These are phyloP conservation scores for Ianthella basta DNA, from an alignment of 37 sponge, comb jelly and placozoan species.

Conservation along the genomic window DNA sequence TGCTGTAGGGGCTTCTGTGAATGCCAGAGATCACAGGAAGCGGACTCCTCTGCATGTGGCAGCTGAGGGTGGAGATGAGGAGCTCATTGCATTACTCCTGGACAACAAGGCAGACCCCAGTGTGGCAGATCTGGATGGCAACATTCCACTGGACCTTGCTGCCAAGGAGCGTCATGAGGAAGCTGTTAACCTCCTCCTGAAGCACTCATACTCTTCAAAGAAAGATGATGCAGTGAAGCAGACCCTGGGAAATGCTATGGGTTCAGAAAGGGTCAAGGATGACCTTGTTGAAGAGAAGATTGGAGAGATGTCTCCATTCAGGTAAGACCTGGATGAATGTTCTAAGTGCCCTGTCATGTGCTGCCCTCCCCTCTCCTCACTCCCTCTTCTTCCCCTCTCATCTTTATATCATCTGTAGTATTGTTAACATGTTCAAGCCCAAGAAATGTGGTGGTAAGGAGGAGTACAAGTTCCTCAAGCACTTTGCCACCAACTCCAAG, in stretches of 20 bases:
- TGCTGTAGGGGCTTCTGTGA: not conserved
- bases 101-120: conserved; percentile 6
- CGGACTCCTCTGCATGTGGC: conserved; percentile 26
- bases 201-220: not conserved
- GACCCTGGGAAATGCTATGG: not conserved
- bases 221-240: conserved; percentile 1
- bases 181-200: not conserved
- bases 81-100: not conserved
- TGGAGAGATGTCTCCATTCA: conserved; percentile 15
- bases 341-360: too few relatives aligned
- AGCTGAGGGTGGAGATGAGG: conserved; percentile 31
- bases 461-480: not conserved
- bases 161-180: not conserved
- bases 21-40: conserved; percentile 29
- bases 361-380: too few relatives aligned
- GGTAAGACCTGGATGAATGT: not conserved
- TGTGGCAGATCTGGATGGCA: not conserved
- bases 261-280: not conserved
- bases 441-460: conserved; percentile 1
- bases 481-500: not conserved
- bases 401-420: not conserved
- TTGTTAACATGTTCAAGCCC: conserved; percentile 6
- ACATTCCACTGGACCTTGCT: conserved; percentile 26
- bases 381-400: too few relatives aligned
- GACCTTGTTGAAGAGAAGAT: not conserved